These are phyloP conservation scores for Phymatocera aterrima DNA, from an alignment of 2,888 invertebrate genomes.

Conservation along the genomic window DNA sequence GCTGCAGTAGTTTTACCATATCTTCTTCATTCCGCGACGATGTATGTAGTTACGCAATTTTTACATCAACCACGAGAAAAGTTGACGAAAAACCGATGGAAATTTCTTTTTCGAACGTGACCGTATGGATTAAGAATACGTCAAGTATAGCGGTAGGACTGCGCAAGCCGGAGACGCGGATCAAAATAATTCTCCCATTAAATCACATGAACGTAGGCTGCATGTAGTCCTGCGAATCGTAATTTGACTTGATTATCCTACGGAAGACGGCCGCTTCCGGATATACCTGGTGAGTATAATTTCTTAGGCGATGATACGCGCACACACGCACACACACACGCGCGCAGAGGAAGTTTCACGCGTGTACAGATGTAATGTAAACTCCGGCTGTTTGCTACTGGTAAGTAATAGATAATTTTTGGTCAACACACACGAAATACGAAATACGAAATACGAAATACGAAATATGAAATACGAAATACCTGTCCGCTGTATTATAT, in stretches of 20 bases:
- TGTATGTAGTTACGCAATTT: too few relatives aligned
- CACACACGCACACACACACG: too few relatives aligned
- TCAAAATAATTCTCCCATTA: background rate
- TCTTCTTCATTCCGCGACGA: too few relatives aligned
- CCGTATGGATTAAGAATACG: background rate
- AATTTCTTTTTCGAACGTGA: slow-evolving; percentile 4
- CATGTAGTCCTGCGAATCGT: slow-evolving; percentile 23
- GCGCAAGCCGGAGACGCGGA: background rate
- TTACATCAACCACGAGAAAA: too few relatives aligned
- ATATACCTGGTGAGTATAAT: too few relatives aligned
- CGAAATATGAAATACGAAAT: too few relatives aligned
- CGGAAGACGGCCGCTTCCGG: slow-evolving; percentile 14
- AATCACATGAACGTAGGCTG: slow-evolving; percentile 8
- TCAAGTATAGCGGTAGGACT: background rate
- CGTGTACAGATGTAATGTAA: background rate
- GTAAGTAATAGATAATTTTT: background rate
- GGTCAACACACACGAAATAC: background rate
- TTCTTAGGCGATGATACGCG: background rate
- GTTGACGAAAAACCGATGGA: background rate
- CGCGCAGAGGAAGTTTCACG: background rate
- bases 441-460: too few relatives aligned
- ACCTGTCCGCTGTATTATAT: too few relatives aligned
- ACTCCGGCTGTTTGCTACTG: background rate
- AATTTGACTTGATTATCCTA: slow-evolving; percentile 23
- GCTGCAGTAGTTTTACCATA: too few relatives aligned